Evolutionary conservation across 2,797 vertebrate species (phyloP).

Genomic region (Bufotes viridis): DNA sequence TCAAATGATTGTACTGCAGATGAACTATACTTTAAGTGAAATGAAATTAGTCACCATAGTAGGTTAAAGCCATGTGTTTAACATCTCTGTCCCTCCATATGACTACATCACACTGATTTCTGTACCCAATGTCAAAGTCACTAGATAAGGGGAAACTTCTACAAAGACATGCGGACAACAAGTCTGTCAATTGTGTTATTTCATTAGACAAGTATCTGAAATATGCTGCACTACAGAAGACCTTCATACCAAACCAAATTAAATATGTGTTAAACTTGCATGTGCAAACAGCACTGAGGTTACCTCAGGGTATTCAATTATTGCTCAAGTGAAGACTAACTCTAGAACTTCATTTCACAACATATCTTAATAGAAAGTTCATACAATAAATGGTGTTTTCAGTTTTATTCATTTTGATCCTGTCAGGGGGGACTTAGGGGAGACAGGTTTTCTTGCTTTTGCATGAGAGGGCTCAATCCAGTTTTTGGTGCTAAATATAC

Average conservation of each 20-base stretch:
- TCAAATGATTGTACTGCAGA: too few species aligned
- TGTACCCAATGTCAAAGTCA: constrained; percentile 28
- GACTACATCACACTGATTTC: neutral
- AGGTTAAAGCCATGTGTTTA: neutral
- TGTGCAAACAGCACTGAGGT: constrained; percentile 49
- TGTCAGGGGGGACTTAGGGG: neutral
- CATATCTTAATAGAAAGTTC: constrained; percentile 1
- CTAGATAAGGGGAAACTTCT: constrained; percentile 41
- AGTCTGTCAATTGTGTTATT: constrained; percentile 9
- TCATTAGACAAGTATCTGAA: constrained; percentile 55
- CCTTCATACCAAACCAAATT: constrained; percentile 53
- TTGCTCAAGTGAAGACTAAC: constrained; percentile 26
- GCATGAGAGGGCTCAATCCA: neutral
- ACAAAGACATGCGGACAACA: constrained; percentile 36
- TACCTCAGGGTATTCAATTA: constrained; percentile 12
- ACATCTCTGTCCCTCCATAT: neutral
- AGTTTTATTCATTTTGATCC: neutral
- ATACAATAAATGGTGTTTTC: too few species aligned
- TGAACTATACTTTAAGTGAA: neutral
- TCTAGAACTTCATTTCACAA: constrained; percentile 20
- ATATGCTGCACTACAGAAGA: constrained; percentile 55
- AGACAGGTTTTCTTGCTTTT: neutral
- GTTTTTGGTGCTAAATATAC: neutral
- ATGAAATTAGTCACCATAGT: neutral
- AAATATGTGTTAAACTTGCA: constrained; percentile 26